Evolutionary conservation across 2,113 vertebrate species (phyloP).

Genomic region (Halichoerus grypus): DNA sequence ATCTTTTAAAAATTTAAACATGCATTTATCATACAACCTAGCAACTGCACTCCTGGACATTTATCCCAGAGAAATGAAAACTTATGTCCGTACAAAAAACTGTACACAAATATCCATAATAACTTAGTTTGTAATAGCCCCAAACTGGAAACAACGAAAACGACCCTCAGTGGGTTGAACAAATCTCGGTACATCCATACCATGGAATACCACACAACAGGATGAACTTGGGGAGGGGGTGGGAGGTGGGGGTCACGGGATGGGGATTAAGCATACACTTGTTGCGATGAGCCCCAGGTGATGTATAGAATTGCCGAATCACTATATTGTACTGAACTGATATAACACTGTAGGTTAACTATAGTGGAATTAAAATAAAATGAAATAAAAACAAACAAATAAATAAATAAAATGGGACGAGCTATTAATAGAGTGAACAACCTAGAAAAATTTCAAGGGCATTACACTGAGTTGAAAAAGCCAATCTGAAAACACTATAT

Average conservation of each 20-base stretch:
- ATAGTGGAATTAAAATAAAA: not conserved
- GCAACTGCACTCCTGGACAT: not conserved
- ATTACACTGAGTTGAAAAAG: not conserved
- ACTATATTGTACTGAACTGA: not conserved
- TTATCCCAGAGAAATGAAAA: slow-evolving; percentile 39
- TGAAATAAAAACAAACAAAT: not conserved
- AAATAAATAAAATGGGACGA: not conserved
- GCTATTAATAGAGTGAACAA: not conserved
- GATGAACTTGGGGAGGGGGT: not conserved
- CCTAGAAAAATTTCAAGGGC: not conserved
- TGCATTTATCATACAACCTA: not conserved
- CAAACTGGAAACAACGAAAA: not conserved
- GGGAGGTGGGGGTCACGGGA: not conserved
- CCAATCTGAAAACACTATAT: not conserved
- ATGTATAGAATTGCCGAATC: not conserved
- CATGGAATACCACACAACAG: not conserved
- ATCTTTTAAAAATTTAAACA: not conserved
- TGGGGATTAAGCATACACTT: not conserved
- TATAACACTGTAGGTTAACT: not conserved
- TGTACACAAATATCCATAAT: not conserved
- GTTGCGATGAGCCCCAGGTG: not conserved
- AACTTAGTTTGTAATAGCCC: not conserved
- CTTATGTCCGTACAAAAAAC: not conserved
- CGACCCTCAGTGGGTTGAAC: not conserved
- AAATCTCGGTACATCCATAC: not conserved